phyloP scores from a whole-genome alignment of 2,797 vertebrate species.

The Hydrolagus colliei region DNA sequence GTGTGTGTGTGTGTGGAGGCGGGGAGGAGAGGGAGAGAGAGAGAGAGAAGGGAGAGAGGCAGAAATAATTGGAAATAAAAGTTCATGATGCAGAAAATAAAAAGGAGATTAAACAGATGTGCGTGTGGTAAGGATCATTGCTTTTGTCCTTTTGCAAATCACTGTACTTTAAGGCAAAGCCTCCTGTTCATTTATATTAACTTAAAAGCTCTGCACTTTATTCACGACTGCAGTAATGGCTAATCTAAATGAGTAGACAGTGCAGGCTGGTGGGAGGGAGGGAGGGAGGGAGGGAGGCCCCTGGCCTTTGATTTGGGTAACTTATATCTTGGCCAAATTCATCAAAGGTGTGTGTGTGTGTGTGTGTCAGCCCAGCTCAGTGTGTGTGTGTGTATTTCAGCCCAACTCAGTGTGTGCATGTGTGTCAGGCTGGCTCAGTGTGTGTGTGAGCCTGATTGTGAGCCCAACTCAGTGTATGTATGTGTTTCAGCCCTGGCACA shows the following conservation, averaged over 20 bases:
- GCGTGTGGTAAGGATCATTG: conserved; percentile 82
- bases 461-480: too few species aligned
- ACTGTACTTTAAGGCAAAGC: background rate
- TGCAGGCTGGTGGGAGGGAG: background rate
- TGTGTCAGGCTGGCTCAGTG: too few species aligned
- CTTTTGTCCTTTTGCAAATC: conserved; percentile 61
- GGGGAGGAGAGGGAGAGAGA: conserved; percentile 36
- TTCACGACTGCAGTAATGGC: background rate
- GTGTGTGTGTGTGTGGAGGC: background rate
- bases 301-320: too few species aligned
- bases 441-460: too few species aligned
- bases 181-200: conserved; percentile 29
- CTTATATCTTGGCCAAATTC: too few species aligned
- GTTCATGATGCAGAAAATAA: conserved; percentile 89
- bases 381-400: too few species aligned
- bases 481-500: too few species aligned
- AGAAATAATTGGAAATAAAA: conserved; percentile 86
- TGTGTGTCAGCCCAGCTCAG: too few species aligned
- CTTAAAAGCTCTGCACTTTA: background rate
- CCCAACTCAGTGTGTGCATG: too few species aligned
- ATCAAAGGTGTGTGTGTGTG: too few species aligned
- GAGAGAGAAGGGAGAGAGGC: conserved; percentile 54
- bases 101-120: conserved; percentile 89
- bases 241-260: conserved; percentile 1
- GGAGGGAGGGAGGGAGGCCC: too few species aligned